A percentile compares a stretch with the other conserved stretches of the same genome.
These are phyloP conservation scores for Alviniconcha strummeri DNA, from an alignment of 2,888 invertebrate species.

Conservation along the genomic window DNA sequence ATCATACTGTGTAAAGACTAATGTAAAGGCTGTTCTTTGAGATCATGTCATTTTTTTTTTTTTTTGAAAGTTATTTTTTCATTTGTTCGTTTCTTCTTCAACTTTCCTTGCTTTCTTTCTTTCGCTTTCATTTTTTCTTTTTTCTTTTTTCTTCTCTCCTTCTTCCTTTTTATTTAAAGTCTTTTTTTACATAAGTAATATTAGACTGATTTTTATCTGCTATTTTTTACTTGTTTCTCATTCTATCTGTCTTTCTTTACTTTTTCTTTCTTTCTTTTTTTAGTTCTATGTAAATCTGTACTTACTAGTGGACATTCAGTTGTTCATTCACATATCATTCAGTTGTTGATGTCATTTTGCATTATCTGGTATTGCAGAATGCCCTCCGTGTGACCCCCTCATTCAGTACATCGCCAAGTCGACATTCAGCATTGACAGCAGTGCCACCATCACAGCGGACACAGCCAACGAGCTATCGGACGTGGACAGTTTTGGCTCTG, in stretches of 20 bases:
- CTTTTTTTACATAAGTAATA: not conserved
- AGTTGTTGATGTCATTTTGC: not conserved
- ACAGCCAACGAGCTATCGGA: conserved; percentile 58
- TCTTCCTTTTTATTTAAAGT: not conserved
- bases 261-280: too few relatives aligned
- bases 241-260: too few relatives aligned
- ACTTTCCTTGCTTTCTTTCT: not conserved
- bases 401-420: conserved; percentile 49
- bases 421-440: conserved; percentile 65
- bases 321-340: too few relatives aligned
- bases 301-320: too few relatives aligned
- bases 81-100: too few relatives aligned
- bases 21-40: too few relatives aligned
- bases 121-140: not conserved
- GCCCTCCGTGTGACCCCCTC: conserved; percentile 42
- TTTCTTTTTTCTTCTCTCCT: not conserved
- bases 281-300: too few relatives aligned
- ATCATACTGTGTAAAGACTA: too few relatives aligned
- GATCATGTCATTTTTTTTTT: too few relatives aligned
- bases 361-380: conserved; percentile 33
- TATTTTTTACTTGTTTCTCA: too few relatives aligned
- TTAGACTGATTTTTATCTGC: too few relatives aligned
- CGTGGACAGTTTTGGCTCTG: conserved; percentile 62
- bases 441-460: conserved; percentile 69
- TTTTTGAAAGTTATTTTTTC: too few relatives aligned